Base-by-base conservation (phyloP, 2,797 vertebrate species). In the Picus viridis region DNA sequence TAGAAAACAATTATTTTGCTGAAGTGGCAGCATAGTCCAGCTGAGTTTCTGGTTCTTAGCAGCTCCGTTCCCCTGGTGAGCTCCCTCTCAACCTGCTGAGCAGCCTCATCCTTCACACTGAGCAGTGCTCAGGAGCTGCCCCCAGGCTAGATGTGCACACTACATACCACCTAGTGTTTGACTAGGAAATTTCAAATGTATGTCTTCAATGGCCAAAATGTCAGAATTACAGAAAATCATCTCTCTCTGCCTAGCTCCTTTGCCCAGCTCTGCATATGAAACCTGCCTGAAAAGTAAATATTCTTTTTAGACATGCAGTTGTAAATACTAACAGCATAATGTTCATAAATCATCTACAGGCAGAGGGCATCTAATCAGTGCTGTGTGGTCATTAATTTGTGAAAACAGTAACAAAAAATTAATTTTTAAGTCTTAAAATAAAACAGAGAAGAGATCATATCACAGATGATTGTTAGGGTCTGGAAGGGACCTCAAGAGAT, bases 381-480 rank as follows among this genome's bases (percentile, higher is more conserved):
- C 12, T 0, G 0, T 11, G 26, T 34, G 24, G 81, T 41, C 22
- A 62, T 73, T 88, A 61, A 58, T 86, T 73, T 92, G 9, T 76
- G 57, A 70, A 70, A 86, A 62, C n/a, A 61, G 54, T 6, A 45
- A 32, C 56, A 39, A 62, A 58, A 1, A 11, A 2, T 53, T 8
- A 56, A 12, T 39, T 39, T 27, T 16, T 1, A 12, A 14, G 19
- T 56, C 18, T 4, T 7, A 1, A 7, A 7, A 1, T 3, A 32
- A 49, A 49, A 49, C 49, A 49, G 49, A 24, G 20, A 49, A 49
- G 49, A 49, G 23, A 49, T 12, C 49, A 24, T 49, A 49, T 43
- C 41, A 43, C 41, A 43, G 41, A 43, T 43, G 16, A 16, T 16
- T 43, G 15, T 43, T 16, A 43, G 41, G 41, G 41, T 43, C 41